Base-by-base conservation (phyloP, 2,113 vertebrate genomes). In the Candoia aspera region DNA sequence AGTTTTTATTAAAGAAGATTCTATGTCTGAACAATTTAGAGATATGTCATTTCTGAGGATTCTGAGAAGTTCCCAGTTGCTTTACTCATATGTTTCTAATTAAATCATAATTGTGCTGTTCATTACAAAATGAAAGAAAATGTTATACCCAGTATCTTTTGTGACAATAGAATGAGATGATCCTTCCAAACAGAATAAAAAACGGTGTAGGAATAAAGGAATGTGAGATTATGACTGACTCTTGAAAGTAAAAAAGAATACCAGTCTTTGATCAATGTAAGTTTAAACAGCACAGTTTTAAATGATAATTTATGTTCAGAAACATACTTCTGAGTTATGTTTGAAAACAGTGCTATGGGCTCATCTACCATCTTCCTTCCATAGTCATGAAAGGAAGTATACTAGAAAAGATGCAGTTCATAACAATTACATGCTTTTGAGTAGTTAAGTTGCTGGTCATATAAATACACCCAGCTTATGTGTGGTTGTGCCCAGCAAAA, bases 21-120 rank as follows among this genome's bases (percentile, higher is more conserved):
- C 91, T 95, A 88, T 55, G 79, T 92, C 95, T 95, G 91, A 97
- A 91, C 93, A 96, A 95, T 94, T 96, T 94, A 94, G 94, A 94
- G 92, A 86, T 96, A 92, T 68, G 88, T 95, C 87, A 87, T 96
- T 93, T 95, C 95, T 96, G 93, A 94, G 96, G 93, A 95, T 97
- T 96, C 94, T 93, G 92, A 92, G 92, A 96, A 96, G 92, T 92
- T 93, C 94, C 95, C 89, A 89, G 86, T 95, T 96, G 94, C 88
- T 92, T 96, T 96, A 95, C 93, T 96, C 91, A 90, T 95, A 93
- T 21, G 84, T 95, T 94, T 97, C 93, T 95, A 97, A 97, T 97
- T 97, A 97, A 96, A 95, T 94, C 95, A 95, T 97, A 97, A 97
- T 97, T 97, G 95, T 96, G 87, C 90, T 49, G 87, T 95, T 96